Percentiles rank a stretch among this genome's conserved stretches.
Evolutionary conservation across 1,140 invertebrate genomes (phyloP).

Genomic region (Drusus annulatus): DNA sequence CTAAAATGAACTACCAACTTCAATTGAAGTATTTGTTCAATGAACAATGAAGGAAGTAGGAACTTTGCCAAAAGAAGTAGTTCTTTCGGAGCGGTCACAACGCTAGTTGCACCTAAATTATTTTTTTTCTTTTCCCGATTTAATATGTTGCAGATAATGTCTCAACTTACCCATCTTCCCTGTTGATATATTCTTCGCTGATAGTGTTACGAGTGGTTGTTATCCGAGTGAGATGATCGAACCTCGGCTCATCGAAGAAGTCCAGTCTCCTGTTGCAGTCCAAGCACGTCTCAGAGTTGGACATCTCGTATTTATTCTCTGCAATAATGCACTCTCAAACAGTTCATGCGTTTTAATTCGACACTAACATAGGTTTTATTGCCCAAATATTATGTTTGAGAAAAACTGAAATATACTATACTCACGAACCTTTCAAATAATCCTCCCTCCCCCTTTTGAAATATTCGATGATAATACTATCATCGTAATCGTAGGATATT

Average conservation of each 20-base stretch:
- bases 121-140: too few relatives aligned
- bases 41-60: too few relatives aligned
- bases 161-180: conserved; percentile 73
- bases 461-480: conserved; percentile 74
- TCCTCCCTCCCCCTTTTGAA: conserved; percentile 81
- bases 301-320: conserved; percentile 77
- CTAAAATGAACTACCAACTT: too few relatives aligned
- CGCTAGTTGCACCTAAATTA: too few relatives aligned
- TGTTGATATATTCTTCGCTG: conserved; percentile 76
- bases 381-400: not conserved
- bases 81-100: too few relatives aligned
- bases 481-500: conserved; percentile 74
- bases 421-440: conserved; percentile 71
- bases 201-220: conserved; percentile 74
- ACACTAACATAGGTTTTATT: too few relatives aligned
- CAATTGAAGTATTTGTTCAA: too few relatives aligned
- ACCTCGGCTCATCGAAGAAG: conserved; percentile 79
- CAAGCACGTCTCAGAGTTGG: conserved; percentile 64
- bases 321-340: not conserved
- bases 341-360: too few relatives aligned
- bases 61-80: too few relatives aligned
- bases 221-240: conserved; percentile 78
- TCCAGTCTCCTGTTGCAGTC: conserved; percentile 77
- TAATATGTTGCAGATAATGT: not conserved
- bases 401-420: not conserved